Percentiles rank a stretch among this genome's conserved stretches.
Conservation (phyloP, 2,113 vertebrate species). For the Murina feae region DNA sequence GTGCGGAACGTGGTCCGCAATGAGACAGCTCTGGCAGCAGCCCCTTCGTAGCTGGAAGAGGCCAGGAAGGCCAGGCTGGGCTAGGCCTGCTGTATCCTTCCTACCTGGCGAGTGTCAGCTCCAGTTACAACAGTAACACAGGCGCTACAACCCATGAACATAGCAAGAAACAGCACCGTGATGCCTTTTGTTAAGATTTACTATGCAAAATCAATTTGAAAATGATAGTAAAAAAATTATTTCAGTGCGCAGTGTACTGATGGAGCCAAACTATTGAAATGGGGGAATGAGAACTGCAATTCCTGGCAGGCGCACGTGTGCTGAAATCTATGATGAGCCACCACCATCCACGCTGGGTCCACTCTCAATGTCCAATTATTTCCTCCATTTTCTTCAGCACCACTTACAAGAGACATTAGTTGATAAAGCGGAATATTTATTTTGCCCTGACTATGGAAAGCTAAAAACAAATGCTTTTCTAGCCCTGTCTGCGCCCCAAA, state of each 20-base stretch:
- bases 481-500: rapidly evolving
- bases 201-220: background rate
- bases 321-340: rapidly evolving
- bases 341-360: rapidly evolving
- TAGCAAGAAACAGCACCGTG: rapidly evolving
- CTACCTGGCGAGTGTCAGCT: background rate
- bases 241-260: background rate
- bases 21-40: background rate
- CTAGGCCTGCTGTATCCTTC: background rate
- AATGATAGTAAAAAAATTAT: background rate
- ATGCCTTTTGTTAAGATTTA: background rate
- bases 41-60: background rate
- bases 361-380: rapidly evolving
- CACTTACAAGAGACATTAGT: background rate
- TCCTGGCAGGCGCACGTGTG: background rate
- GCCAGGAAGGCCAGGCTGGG: rapidly evolving
- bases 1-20: background rate
- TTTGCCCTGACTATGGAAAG: background rate
- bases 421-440: background rate
- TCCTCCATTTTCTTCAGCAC: background rate
- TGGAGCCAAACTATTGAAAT: background rate
- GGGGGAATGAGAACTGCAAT: rapidly evolving
- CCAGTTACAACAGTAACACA: background rate
- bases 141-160: too few relatives aligned
- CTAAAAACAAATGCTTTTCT: background rate